Conservation (phyloP, 2,797 vertebrate species). For the Psittacula echo region DNA sequence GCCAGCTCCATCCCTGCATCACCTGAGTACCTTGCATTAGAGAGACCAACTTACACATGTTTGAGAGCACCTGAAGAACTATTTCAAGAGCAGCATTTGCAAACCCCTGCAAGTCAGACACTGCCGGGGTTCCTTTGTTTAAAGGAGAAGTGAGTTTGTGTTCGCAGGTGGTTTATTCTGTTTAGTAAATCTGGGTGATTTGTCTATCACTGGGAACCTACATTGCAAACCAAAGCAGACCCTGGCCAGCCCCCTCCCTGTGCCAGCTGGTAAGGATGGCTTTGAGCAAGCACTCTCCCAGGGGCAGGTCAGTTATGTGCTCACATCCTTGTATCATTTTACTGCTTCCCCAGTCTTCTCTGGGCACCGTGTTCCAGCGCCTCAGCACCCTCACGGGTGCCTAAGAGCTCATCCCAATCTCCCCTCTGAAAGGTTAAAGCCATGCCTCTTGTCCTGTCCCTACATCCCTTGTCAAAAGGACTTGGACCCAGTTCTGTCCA, state of each 20-base stretch:
- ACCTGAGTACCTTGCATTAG: background rate
- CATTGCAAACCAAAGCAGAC: background rate
- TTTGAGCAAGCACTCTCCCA: background rate
- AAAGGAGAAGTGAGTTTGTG: background rate
- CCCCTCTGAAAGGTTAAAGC: background rate
- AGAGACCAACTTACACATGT: background rate
- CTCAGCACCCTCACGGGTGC: background rate
- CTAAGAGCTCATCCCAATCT: background rate
- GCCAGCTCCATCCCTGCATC: background rate
- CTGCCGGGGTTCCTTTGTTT: conserved; percentile 22
- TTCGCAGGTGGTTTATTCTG: background rate
- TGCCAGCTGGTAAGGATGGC: accelerated
- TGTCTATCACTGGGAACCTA: background rate
- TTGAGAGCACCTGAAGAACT: background rate
- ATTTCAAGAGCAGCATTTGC: background rate
- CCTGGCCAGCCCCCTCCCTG: accelerated
- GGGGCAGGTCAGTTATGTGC: accelerated
- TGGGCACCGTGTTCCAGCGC: background rate
- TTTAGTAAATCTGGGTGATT: background rate
- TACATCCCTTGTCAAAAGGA: background rate
- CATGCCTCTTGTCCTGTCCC: background rate
- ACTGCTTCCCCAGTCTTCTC: background rate
- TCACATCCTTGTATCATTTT: background rate
- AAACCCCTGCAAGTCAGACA: background rate
- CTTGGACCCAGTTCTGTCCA: accelerated